phyloP scores from a whole-genome alignment of 2,888 invertebrate species.

The Lissocephala sabroskyi region DNA sequence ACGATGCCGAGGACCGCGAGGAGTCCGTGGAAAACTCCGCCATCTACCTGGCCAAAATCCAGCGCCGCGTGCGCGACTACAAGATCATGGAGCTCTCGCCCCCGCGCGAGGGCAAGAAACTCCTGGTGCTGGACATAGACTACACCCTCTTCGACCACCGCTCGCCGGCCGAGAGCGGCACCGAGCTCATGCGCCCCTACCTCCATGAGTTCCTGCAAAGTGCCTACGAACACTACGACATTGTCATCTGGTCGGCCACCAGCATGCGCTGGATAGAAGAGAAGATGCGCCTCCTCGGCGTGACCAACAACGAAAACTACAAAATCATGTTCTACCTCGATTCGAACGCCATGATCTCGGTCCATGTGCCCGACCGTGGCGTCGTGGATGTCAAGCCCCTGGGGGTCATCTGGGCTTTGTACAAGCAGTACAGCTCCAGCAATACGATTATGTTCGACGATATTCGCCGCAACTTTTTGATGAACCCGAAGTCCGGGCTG shows the following conservation, averaged over 20 bases:
- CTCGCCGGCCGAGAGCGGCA: conserved; percentile 89
- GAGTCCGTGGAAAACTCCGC: conserved; percentile 71
- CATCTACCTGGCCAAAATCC: conserved; percentile 85
- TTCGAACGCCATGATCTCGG: conserved; percentile 94
- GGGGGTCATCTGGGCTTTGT: conserved; percentile 97
- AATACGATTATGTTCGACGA: conserved; percentile 99
- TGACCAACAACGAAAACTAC: conserved; percentile 85
- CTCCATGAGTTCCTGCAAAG: conserved; percentile 93
- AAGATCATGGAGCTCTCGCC: conserved; percentile 87
- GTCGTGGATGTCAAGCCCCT: conserved; percentile 95
- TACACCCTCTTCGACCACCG: conserved; percentile 97
- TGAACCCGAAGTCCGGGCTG: conserved; percentile 96
- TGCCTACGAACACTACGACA: conserved; percentile 93
- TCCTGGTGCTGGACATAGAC: conserved; percentile 95
- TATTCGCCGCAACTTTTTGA: conserved; percentile 93
- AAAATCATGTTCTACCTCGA: conserved; percentile 95
- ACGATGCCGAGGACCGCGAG: conserved; percentile 89
- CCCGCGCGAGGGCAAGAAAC: conserved; percentile 87
- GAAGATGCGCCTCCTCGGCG: conserved; percentile 94
- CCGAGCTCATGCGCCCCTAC: conserved; percentile 94
- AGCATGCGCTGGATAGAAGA: conserved; percentile 99
- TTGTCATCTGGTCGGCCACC: conserved; percentile 98
- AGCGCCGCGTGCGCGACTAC: conserved; percentile 87
- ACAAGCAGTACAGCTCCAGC: conserved; percentile 86
- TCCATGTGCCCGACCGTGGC: conserved; percentile 91